phyloP scores from a whole-genome alignment of 1,140 invertebrate species.

The Geopemphigus sp. region DNA sequence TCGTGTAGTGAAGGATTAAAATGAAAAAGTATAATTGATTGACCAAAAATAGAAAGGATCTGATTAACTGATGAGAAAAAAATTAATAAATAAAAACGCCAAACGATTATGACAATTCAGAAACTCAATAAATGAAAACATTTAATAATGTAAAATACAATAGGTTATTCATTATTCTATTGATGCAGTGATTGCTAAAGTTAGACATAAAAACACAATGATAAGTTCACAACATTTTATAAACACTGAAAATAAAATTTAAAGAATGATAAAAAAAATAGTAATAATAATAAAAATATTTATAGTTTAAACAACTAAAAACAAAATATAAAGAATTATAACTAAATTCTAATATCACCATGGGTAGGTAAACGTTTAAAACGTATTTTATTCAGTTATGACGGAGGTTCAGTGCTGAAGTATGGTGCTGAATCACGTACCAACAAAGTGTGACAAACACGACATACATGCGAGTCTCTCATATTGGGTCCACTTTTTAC shows the following conservation, averaged over 20 bases:
- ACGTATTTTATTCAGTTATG: constrained; percentile 26
- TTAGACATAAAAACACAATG: constrained; percentile 19
- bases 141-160: neutral
- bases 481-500: constrained; percentile 85
- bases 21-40: too few relatives aligned
- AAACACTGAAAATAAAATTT: constrained; percentile 35
- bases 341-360: constrained; percentile 46
- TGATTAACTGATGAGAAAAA: too few relatives aligned
- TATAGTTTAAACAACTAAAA: constrained; percentile 6
- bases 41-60: too few relatives aligned
- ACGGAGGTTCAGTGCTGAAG: constrained; percentile 83
- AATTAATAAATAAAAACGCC: too few relatives aligned
- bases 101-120: too few relatives aligned
- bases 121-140: too few relatives aligned
- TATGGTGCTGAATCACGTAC: constrained; percentile 90
- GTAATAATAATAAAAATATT: constrained; percentile 19
- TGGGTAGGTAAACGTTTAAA: constrained; percentile 21
- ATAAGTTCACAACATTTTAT: constrained; percentile 40
- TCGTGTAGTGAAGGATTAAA: too few relatives aligned
- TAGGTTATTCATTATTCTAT: constrained; percentile 2
- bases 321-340: constrained; percentile 12
- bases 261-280: constrained; percentile 18
- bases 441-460: constrained; percentile 94
- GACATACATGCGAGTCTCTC: constrained; percentile 84
- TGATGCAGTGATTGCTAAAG: neutral